Evolutionary conservation across 1,140 invertebrate species (phyloP).

Genomic region (Trinorchestia longiramus): DNA sequence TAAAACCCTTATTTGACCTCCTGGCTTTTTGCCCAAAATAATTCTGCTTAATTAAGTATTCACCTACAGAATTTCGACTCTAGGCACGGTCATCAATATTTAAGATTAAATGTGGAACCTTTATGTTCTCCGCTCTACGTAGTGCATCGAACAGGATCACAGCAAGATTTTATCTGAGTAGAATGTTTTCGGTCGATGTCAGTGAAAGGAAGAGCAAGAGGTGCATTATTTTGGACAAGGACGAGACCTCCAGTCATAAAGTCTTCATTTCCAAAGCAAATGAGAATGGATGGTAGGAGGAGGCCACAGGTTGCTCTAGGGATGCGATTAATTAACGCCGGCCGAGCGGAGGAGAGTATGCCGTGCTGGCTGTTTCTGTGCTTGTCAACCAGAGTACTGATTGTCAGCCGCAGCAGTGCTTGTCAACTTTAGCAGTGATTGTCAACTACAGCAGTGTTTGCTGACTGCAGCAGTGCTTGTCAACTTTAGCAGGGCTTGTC

Average conservation of each 20-base stretch:
- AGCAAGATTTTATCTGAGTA: neutral
- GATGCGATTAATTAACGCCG: too few species aligned
- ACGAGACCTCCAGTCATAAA: too few species aligned
- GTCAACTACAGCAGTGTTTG: neutral
- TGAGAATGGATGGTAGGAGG: neutral
- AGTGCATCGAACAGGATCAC: neutral
- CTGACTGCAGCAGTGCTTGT: neutral
- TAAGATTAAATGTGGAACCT: too few species aligned
- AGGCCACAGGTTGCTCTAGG: too few species aligned
- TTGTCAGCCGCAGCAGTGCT: neutral
- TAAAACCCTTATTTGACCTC: too few species aligned
- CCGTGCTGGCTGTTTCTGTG: too few species aligned
- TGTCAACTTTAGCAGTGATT: neutral
- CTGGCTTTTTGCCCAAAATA: too few species aligned
- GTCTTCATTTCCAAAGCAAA: neutral
- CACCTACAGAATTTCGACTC: too few species aligned
- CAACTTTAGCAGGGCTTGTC: neutral
- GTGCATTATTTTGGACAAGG: neutral
- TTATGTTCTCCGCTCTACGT: too few species aligned
- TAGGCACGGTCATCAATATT: too few species aligned
- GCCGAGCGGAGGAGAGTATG: too few species aligned
- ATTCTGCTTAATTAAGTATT: too few species aligned
- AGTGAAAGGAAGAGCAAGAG: neutral
- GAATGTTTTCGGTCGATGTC: neutral
- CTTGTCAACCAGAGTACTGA: neutral